Conservation (phyloP, 1,140 invertebrate species). For the Plectrocnemia conspersa region DNA sequence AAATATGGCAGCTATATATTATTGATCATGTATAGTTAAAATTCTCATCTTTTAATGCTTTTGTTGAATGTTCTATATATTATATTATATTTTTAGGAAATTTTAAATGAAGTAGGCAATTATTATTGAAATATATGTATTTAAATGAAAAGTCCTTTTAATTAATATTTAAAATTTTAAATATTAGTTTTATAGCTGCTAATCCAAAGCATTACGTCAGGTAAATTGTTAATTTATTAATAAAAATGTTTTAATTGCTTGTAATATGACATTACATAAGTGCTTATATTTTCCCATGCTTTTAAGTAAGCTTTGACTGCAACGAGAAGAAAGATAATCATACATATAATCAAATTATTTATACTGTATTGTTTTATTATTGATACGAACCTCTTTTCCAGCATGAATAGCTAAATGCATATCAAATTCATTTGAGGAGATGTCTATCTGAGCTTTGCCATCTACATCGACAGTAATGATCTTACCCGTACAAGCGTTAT, state of each 20-base stretch:
- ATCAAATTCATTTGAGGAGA: slow-evolving; percentile 51
- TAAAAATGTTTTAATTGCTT: too few relatives aligned
- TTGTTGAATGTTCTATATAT: not conserved
- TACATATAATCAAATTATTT: too few relatives aligned
- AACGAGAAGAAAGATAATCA: not conserved
- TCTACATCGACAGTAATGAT: slow-evolving; percentile 50
- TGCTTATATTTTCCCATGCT: too few relatives aligned
- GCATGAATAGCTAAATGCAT: slow-evolving; percentile 62
- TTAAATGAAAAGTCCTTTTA: too few relatives aligned
- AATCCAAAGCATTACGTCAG: not conserved
- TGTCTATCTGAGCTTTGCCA: slow-evolving; percentile 52
- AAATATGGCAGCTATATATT: too few relatives aligned
- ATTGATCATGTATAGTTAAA: too few relatives aligned
- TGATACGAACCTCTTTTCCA: slow-evolving; percentile 21
- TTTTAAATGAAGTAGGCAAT: too few relatives aligned
- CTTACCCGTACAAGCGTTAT: slow-evolving; percentile 57
- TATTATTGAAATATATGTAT: too few relatives aligned
- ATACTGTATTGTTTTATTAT: not conserved
- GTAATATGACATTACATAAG: too few relatives aligned
- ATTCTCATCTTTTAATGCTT: not conserved
- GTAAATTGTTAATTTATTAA: not conserved
- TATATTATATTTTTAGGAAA: not conserved
- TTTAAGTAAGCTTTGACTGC: not conserved
- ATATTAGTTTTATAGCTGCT: too few relatives aligned
- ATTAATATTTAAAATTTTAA: too few relatives aligned